Evolutionary conservation across 2,888 invertebrate species (phyloP).

Genomic region (Agrotis exclamationis): DNA sequence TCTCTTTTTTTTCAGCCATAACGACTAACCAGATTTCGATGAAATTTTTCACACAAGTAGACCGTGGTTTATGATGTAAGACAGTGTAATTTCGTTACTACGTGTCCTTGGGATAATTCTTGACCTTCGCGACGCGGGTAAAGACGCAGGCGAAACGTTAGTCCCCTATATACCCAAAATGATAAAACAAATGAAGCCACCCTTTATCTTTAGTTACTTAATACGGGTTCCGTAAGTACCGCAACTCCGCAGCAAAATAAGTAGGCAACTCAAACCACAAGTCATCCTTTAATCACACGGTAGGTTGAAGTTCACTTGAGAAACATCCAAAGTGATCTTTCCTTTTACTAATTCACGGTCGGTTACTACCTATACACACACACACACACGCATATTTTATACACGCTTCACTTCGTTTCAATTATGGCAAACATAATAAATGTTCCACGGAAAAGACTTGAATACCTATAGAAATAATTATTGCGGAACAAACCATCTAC

Average conservation of each 20-base stretch:
- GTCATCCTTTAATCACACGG: conserved; percentile 60
- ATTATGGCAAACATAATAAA: conserved; percentile 28
- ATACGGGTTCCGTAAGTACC: conserved; percentile 45
- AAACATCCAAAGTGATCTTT: conserved; percentile 48
- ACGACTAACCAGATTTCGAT: too few relatives aligned
- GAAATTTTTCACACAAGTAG: not conserved
- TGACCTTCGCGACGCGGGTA: not conserved
- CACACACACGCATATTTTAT: conserved; percentile 36
- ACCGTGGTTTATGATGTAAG: not conserved
- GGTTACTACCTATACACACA: conserved; percentile 22
- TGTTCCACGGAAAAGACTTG: not conserved
- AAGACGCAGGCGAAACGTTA: not conserved
- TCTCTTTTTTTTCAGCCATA: too few relatives aligned
- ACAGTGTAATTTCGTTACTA: not conserved
- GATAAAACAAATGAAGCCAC: conserved; percentile 36
- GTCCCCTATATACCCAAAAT: conserved; percentile 11
- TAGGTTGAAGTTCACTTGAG: conserved; percentile 57
- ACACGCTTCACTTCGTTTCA: conserved; percentile 41
- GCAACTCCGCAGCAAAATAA: conserved; percentile 51
- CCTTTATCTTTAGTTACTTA: conserved; percentile 35
- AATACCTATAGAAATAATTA: not conserved
- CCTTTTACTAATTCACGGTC: conserved; percentile 52
- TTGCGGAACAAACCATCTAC: not conserved
- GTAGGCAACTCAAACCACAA: conserved; percentile 54
- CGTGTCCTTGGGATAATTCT: not conserved